Evolutionary conservation across 2,888 invertebrate species (phyloP).

Genomic region (Timema podura): DNA sequence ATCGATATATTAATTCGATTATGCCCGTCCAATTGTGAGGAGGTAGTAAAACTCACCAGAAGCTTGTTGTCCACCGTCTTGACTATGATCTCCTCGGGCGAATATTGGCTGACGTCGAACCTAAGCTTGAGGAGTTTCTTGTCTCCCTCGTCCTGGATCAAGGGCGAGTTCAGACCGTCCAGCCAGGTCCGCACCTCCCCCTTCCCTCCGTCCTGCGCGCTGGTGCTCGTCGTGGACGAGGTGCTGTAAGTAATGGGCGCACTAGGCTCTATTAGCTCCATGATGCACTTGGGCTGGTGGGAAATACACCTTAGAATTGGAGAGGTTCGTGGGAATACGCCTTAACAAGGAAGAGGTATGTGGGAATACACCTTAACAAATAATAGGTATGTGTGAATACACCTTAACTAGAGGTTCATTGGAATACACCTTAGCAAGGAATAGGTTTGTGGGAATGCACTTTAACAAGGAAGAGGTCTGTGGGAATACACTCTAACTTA

Average conservation of each 20-base stretch:
- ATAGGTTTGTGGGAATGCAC: too few relatives aligned
- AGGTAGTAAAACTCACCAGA: constrained; percentile 59
- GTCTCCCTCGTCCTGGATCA: constrained; percentile 91
- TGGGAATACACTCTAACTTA: too few relatives aligned
- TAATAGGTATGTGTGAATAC: too few relatives aligned
- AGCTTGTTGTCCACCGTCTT: constrained; percentile 98
- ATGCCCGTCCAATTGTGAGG: background rate
- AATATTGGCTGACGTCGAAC: constrained; percentile 96
- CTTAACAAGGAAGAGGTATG: too few relatives aligned
- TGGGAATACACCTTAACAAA: too few relatives aligned
- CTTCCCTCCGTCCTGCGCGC: constrained; percentile 42
- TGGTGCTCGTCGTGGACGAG: constrained; percentile 52
- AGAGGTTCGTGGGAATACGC: too few relatives aligned
- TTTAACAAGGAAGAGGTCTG: too few relatives aligned
- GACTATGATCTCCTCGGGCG: constrained; percentile 94
- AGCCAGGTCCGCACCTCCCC: constrained; percentile 64
- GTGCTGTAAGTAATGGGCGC: constrained; percentile 51
- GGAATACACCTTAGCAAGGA: too few relatives aligned
- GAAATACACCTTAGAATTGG: too few relatives aligned
- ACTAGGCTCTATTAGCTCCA: constrained; percentile 8
- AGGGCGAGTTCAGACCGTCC: constrained; percentile 84
- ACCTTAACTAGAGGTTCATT: too few relatives aligned
- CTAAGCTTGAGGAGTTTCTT: constrained; percentile 90
- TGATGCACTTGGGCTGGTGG: too few relatives aligned
- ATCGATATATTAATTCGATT: too few relatives aligned